Evolutionary conservation across 2,888 invertebrate genomes (phyloP).

Genomic region (Homarus gammarus): DNA sequence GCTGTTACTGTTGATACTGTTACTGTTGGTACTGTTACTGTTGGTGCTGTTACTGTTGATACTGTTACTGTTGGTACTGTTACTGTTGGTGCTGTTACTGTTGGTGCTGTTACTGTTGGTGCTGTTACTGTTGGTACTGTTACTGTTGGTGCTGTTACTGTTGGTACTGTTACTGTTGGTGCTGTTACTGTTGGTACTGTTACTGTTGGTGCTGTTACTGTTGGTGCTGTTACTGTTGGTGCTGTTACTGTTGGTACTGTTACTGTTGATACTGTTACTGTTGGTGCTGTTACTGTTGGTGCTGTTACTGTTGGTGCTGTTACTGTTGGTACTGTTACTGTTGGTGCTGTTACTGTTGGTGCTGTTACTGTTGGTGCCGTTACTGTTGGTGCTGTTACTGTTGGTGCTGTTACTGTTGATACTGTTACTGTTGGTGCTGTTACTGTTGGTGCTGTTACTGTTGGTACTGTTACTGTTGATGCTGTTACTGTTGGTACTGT

Average conservation of each 20-base stretch:
- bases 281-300: background rate
- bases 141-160: conserved; percentile 20
- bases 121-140: background rate
- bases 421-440: no score
- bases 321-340: no score
- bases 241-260: no score
- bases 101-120: background rate
- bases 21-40: background rate
- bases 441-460: no score
- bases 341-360: no score
- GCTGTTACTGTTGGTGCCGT: no score
- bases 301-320: background rate
- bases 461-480: conserved; percentile 14
- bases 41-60: background rate
- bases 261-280: background rate
- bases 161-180: conserved; percentile 11
- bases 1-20: no score
- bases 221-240: background rate
- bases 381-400: no score
- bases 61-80: background rate
- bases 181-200: background rate
- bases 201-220: background rate
- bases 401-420: no score
- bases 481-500: conserved; percentile 8
- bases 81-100: background rate